These are phyloP conservation scores for Carcina quercana DNA, from an alignment of 2,888 invertebrate species.

Conservation along the genomic window DNA sequence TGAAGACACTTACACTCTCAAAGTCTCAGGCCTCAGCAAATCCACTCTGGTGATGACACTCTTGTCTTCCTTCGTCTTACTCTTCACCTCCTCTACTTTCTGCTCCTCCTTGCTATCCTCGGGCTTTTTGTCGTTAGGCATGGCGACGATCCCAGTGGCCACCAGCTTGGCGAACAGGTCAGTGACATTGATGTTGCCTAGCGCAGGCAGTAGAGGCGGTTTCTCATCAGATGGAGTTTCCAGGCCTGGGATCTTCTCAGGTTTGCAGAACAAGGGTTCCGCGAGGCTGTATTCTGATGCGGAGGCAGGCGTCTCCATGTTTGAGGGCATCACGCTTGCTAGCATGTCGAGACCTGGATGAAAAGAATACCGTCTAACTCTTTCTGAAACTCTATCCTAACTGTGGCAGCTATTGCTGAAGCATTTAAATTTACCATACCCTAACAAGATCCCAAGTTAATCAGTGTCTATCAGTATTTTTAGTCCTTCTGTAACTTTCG, in stretches of 20 bases:
- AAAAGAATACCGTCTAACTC: no score
- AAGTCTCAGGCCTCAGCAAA: conserved; percentile 80
- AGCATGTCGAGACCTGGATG: conserved; percentile 77
- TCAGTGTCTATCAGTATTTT: no score
- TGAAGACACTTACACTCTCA: conserved; percentile 77
- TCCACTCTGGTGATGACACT: conserved; percentile 76
- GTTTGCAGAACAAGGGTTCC: conserved; percentile 46
- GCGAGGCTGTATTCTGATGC: conserved; percentile 73
- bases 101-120: conserved; percentile 27
- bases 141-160: conserved; percentile 77
- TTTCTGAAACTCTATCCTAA: no score
- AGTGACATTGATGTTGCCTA: conserved; percentile 79
- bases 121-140: conserved; percentile 29
- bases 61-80: conserved; percentile 41
- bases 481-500: no score
- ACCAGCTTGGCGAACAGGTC: conserved; percentile 90
- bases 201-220: conserved; percentile 34
- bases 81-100: conserved; percentile 28
- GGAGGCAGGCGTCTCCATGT: conserved; percentile 68
- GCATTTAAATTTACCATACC: no score
- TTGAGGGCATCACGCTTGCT: conserved; percentile 77
- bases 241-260: conserved; percentile 53
- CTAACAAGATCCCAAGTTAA: no score
- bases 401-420: no score
- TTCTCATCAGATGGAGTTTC: conserved; percentile 46